Percentiles rank a stretch among this genome's conserved stretches.
phyloP scores from a whole-genome alignment of 2,797 vertebrate species.

The Forpus xanthops region DNA sequence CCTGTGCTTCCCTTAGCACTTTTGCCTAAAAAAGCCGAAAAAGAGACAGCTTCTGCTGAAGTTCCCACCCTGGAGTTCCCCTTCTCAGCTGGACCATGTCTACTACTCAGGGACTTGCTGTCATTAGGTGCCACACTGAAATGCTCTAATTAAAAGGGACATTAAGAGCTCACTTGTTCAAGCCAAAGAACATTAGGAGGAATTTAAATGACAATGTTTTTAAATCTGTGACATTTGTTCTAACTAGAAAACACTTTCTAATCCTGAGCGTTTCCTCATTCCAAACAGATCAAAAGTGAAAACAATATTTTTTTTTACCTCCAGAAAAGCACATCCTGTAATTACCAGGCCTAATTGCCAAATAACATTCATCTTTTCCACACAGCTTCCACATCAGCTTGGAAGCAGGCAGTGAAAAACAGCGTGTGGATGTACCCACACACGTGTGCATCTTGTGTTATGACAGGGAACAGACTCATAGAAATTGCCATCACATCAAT shows the following conservation, averaged over 20 bases:
- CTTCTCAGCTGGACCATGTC: not conserved
- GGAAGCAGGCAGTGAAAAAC: not conserved
- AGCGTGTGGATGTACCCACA: not conserved
- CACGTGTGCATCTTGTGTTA: not conserved
- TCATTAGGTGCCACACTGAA: conserved; percentile 36
- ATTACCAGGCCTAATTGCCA: conserved; percentile 17
- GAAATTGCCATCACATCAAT: not conserved
- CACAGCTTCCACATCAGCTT: not conserved
- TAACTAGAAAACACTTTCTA: conserved; percentile 69
- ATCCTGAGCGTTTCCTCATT: conserved; percentile 50
- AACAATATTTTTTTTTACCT: not conserved
- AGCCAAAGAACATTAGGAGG: conserved; percentile 71
- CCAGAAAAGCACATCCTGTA: not conserved
- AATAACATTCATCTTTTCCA: not conserved
- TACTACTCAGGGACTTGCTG: conserved; percentile 21
- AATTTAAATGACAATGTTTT: conserved; percentile 65
- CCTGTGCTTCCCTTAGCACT: not conserved
- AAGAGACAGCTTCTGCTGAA: not conserved
- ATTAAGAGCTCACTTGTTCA: conserved; percentile 68
- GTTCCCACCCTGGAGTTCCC: not conserved
- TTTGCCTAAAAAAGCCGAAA: not conserved
- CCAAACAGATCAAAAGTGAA: conserved; percentile 60
- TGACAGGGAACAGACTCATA: not conserved
- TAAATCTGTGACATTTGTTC: conserved; percentile 70
- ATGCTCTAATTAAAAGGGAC: conserved; percentile 73